These are phyloP conservation scores for Neomorphus geoffroyi DNA, from an alignment of 2,797 vertebrate species.

Conservation along the genomic window DNA sequence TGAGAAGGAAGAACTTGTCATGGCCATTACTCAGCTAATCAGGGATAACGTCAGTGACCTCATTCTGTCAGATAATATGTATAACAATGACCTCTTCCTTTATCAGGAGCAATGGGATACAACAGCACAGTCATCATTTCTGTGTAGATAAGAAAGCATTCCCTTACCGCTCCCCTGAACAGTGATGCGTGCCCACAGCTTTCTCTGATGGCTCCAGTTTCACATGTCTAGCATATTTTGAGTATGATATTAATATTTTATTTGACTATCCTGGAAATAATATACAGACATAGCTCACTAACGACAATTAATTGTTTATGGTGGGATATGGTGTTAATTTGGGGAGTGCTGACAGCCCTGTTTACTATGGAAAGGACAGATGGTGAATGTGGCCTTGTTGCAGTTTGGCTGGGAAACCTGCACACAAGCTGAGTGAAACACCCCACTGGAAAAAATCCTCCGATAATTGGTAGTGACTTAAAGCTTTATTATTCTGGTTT, in stretches of 20 bases:
- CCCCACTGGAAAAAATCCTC: not conserved
- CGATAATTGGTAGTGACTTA: not conserved
- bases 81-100: constrained; percentile 58
- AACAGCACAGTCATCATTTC: constrained; percentile 37
- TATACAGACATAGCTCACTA: not conserved
- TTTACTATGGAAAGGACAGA: not conserved
- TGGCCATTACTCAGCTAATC: constrained; percentile 65
- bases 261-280: not conserved
- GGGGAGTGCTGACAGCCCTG: not conserved
- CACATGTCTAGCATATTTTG: constrained; percentile 4
- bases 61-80: constrained; percentile 69
- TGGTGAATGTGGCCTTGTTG: not conserved
- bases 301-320: not conserved
- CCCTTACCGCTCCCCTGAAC: not conserved
- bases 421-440: not conserved
- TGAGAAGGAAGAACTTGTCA: constrained; percentile 44
- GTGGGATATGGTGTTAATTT: not conserved
- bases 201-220: constrained; percentile 2
- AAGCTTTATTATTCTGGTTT: constrained; percentile 35
- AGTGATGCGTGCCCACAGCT: not conserved
- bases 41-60: constrained; percentile 38
- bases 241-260: not conserved
- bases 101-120: constrained; percentile 9
- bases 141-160: constrained; percentile 20
- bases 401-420: not conserved